Base-by-base conservation (phyloP, 1,140 invertebrate genomes). In the Drosophila erecta region DNA sequence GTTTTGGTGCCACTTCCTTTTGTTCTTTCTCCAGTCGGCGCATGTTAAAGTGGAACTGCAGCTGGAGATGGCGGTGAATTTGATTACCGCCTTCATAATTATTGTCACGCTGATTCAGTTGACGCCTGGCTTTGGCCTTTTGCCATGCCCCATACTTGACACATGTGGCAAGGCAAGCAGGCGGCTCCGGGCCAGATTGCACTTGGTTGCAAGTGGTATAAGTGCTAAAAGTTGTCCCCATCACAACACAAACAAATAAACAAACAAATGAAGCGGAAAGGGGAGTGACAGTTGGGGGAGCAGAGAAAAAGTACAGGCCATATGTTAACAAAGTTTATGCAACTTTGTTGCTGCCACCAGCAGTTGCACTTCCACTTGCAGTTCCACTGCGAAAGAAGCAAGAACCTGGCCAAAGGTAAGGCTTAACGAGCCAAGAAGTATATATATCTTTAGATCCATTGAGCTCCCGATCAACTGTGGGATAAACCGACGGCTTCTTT, bases 261-360 rank as follows among this genome's bases (percentile, higher is more conserved):
- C 59, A 66, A 61, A 78, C 67, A 72, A 58, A 79, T 38, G 55
- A 41, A 61, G 57, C 69, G 55, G 44, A 55, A 53, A 60, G 37
- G 35, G 41, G 46, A 61, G 53, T 76, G 76, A 62, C 77, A 58
- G 50, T 30, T 46, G 44, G 11, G 5, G 6, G 40, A 41, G 40
- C 7, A 15, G 40, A 59, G 41, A 65, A 66, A 55, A 60, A 50
- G 56, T 49, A 56, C 47, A 14, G 49, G 57, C 79, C 79, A 79
- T 87, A 87, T 87, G 83, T 79, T 87, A 72, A 70, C 59, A 70
- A 87, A 87, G 83, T 83, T 87, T 79, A 83, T 83, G 75, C 71
- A 70, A 83, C 73, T 81, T 70, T 77, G 73, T 70, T 69, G 61
- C 40, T 62, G 73, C 57, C 55, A 40, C 35, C 50, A 57, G 43